phyloP scores from a whole-genome alignment of 2,888 invertebrate species.

The Spicauda simplicius region DNA sequence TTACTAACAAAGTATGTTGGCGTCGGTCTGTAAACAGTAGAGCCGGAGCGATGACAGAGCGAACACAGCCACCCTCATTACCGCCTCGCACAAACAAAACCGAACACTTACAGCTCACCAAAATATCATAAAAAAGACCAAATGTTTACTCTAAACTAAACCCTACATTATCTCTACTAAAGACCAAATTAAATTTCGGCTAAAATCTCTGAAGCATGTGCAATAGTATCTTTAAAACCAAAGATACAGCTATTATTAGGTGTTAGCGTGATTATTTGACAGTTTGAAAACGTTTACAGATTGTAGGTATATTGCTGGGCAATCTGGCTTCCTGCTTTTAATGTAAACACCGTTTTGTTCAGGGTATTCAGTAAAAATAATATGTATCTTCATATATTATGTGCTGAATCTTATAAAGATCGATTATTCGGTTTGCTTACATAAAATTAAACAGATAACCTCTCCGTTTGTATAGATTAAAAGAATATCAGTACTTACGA shows the following conservation, averaged over 20 bases:
- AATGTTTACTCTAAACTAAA: slow-evolving; percentile 48
- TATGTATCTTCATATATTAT: slow-evolving; percentile 60
- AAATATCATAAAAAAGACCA: slow-evolving; percentile 67
- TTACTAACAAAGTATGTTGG: slow-evolving; percentile 62
- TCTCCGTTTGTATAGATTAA: slow-evolving; percentile 21
- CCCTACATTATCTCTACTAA: slow-evolving; percentile 46
- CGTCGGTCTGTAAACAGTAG: slow-evolving; percentile 67
- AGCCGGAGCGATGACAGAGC: slow-evolving; percentile 69
- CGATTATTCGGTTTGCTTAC: slow-evolving; percentile 43
- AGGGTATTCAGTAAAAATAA: slow-evolving; percentile 64
- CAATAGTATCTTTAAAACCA: slow-evolving; percentile 75
- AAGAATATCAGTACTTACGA: neutral
- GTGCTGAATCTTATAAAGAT: slow-evolving; percentile 61
- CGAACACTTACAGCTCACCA: slow-evolving; percentile 58
- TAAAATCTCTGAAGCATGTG: slow-evolving; percentile 61
- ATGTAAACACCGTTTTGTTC: slow-evolving; percentile 76
- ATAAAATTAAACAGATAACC: slow-evolving; percentile 44
- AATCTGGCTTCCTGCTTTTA: slow-evolving; percentile 81
- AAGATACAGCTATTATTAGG: slow-evolving; percentile 81
- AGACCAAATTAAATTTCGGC: slow-evolving; percentile 42
- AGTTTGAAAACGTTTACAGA: slow-evolving; percentile 84
- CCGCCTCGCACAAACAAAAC: slow-evolving; percentile 68
- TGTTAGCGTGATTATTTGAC: slow-evolving; percentile 83
- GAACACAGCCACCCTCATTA: slow-evolving; percentile 75
- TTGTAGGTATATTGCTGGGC: slow-evolving; percentile 73